Conservation (phyloP, 2,888 invertebrate species). For the Stictocephala bisonia region DNA sequence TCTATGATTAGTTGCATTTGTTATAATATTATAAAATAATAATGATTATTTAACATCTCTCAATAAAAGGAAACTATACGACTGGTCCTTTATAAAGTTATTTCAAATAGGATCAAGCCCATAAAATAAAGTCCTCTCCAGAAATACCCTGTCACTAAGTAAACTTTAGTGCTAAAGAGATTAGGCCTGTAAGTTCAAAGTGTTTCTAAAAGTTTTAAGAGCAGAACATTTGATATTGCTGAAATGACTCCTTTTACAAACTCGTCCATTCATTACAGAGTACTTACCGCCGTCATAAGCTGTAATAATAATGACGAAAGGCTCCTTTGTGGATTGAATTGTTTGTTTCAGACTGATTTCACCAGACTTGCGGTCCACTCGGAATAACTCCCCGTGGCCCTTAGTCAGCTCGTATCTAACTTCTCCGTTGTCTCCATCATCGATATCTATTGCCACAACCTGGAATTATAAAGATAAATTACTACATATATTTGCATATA, state of each 20-base stretch:
- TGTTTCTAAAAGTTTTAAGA: neutral
- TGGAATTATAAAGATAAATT: no score
- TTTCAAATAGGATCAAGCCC: no score
- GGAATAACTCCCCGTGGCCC: constrained; percentile 89
- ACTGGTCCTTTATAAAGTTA: no score
- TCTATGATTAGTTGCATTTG: no score
- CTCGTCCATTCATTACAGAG: neutral
- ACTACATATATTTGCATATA: no score
- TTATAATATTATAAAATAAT: no score
- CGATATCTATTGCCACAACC: constrained; percentile 89
- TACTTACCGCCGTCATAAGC: constrained; percentile 86
- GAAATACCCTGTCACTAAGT: no score
- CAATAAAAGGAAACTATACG: no score
- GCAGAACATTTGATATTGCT: constrained; percentile 51
- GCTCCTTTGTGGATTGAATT: constrained; percentile 80
- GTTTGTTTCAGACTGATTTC: constrained; percentile 85
- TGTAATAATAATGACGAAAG: constrained; percentile 84
- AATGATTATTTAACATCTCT: no score
- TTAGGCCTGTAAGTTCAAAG: neutral
- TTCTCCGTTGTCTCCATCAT: constrained; percentile 90
- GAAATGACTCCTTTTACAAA: neutral
- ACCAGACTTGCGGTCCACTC: constrained; percentile 85
- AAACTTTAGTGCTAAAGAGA: neutral
- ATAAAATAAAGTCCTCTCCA: no score
- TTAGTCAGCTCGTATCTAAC: constrained; percentile 90